Evolutionary conservation across 35 echinoderm and acorn worm genomes (phyloP), one percentile per base, ranked within the genome.

Genomic region (Apostichopus parvimensis): DNA sequence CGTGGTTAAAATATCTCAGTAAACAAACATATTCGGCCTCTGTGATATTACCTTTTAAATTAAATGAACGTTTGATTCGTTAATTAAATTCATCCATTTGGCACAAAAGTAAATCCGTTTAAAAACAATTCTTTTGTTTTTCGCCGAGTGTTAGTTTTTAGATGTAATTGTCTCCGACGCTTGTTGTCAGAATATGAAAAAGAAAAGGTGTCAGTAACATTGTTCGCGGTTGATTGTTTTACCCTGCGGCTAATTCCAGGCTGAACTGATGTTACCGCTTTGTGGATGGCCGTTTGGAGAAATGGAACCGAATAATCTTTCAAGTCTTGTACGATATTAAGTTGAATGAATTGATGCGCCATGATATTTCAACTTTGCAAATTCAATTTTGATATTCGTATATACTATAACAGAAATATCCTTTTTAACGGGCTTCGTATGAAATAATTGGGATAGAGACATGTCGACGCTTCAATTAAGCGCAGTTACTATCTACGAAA

Each of bases 401-500:
- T 14, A 75, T 61, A 84, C 54, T 20, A 21, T 21, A 23, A 12
- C 23, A 59, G 57, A 56, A 84, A 84, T 84, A 59, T 84, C 81
- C 18, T 26, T 84, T 58, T 9, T 25, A 84, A 21, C 24, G 55
- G 64, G 53, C 53, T 84, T 58, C 12, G 54, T 21, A 58, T 20
- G 81, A 84, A 84, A 84, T 84, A 84, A 84, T 84, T 84, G 81
- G 81, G 81, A 58, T 84, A 84, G 81, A 56, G 81, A 84, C 81
- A 59, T 58, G 81, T 84, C 81, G 81, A 84, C 81, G 81, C 81
- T 84, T 59, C 81, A 84, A 84, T 84, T 84, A 84, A 84, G 24
- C 81, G 81, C 54, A n/a, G 28, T 84, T 58, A 84, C 55, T 84
- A 25, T 84, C 81, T 20, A 13, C 17, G 71, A 59, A 84, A 84